These are phyloP conservation scores for Pseudopodoces humilis DNA, from an alignment of 2,113 vertebrate genomes.

Conservation along the genomic window DNA sequence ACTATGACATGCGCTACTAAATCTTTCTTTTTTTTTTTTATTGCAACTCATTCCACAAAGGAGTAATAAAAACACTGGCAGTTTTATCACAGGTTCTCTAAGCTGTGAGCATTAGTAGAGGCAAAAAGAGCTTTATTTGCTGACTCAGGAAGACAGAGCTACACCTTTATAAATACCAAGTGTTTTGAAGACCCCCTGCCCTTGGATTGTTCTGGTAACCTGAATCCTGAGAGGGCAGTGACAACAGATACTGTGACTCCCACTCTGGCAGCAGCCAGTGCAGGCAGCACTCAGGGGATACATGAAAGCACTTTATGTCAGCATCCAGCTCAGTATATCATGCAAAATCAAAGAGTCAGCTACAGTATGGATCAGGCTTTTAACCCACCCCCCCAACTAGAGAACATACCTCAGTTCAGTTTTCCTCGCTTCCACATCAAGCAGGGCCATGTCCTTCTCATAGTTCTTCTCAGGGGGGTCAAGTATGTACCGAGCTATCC, in stretches of 20 bases:
- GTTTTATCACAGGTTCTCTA: background rate
- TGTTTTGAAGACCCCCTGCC: background rate
- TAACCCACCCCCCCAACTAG: background rate
- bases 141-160: background rate
- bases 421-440: conserved; percentile 84
- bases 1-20: background rate
- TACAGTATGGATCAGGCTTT: background rate
- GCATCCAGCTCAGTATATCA: background rate
- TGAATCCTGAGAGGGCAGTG: background rate
- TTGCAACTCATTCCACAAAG: background rate
- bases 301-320: background rate
- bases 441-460: conserved; percentile 86
- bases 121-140: background rate
- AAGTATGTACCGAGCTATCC: conserved; percentile 79
- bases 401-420: conserved; percentile 79
- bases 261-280: background rate
- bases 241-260: background rate
- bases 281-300: background rate
- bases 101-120: background rate
- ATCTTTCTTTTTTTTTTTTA: background rate
- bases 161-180: background rate
- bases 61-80: background rate
- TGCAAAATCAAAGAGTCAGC: background rate
- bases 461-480: conserved; percentile 89
- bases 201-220: background rate